Evolutionary conservation across 2,888 invertebrate species (phyloP), one percentile per base, ranked within the genome.

Genomic region (Helleia helle): DNA sequence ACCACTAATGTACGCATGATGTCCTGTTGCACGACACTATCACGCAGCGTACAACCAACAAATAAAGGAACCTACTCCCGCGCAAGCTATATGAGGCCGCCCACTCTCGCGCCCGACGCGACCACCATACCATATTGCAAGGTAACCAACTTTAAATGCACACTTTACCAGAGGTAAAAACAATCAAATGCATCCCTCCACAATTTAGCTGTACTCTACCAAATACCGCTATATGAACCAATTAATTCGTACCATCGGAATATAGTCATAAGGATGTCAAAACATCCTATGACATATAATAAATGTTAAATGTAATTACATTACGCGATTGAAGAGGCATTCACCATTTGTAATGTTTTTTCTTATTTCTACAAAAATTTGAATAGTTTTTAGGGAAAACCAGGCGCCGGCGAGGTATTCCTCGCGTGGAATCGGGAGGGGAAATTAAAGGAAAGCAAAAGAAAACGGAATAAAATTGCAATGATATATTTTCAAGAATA

Each of bases 81-180:
- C 80, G 68, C 80, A 55, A 59, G 71, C 77, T 84, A 72, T 84
- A 79, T 70, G 83, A 80, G 79, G 76, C 72, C 77, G 81, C 81
- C 81, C 81, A 74, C 83, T 83, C 83, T 77, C 74, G 76, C 75
- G 76, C 73, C 70, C 58, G 68, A 76, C 76, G 56, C 79, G 79
- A 71, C 74, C 65, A 71, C 77, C 79, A 80, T 81, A 79, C 77
- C 57, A 67, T 69, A 80, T 72, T 73, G 74, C 81, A 77, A 80
- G 76, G 77, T 79, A 66, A 81, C 80, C 73, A 61, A 68, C 67
- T 74, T 56, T 58, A 62, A 68, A 71, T 55, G 73, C 55, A 61
- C 52, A 53, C 62, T 54, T 47, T 46, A 49, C 48, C 49, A 42
- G 52, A 55, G 54, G 52, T 48, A 46, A 43, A 44, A 46, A 51